Evolutionary conservation across 2,888 invertebrate genomes (phyloP), one percentile per base, ranked within the genome.

Genomic region (Nebria salina): DNA sequence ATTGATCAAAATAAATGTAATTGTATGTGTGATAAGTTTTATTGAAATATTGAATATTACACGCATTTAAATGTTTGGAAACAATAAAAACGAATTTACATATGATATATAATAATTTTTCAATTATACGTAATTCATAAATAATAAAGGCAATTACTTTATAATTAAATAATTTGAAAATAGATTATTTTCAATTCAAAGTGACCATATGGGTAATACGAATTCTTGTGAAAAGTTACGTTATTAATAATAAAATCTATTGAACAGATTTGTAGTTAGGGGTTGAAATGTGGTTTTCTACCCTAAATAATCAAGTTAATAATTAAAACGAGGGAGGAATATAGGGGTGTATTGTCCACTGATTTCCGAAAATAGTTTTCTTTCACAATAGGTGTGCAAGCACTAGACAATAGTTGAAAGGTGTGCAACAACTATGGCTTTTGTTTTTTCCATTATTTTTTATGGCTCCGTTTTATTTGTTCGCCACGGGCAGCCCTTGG

Each of bases 381-480:
- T 8, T 54, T 54, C 11, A 13, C 54, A 13, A 13, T 54, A 54
- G 54, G 54, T 54, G 54, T 54, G 54, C 54, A 54, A 54, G 25
- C 70, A 15, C 34, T 70, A 70, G 20, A 70, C 34, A 70, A 70
- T 70, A 70, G 68, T 68, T 8, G 68, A 20, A 70, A 70, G 70
- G 70, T 70, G 70, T 70, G 26, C 70, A 34, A 34, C 26, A 11
- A 70, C 34, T 34, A 26, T 11, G 20, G 25, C 13, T 42, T 72
- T 68, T 74, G 79, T 79, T 74, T 74, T 75, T 74, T 54, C 8
- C 54, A 54, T 54, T 11, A 54, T 54, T 54, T 54, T 54, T 54
- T 7, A 54, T 54, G 13, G 34, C 34, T 8, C 11, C 54, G 54
- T 54, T 54, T 13, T 13, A 54, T 54, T 54, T 11, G 54, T 54